Evolutionary conservation across 92 coral and sea anemone genomes (phyloP), one percentile per base, ranked within the genome.

Genomic region (Phenganax subtilis): DNA sequence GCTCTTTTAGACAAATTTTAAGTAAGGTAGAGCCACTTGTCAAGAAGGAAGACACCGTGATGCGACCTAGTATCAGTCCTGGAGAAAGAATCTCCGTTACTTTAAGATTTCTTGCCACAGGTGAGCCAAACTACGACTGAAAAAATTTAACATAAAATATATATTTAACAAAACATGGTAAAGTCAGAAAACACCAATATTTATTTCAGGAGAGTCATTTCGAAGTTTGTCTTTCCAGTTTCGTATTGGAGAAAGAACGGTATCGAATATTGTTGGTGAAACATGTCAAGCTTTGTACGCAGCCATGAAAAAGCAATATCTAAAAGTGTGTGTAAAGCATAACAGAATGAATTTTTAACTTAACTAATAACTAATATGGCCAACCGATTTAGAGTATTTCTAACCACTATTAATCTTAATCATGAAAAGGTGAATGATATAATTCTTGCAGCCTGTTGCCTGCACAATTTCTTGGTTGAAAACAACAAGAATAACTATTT

Each of bases 11-110:
- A 59, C 71, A 57, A 58, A 57, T 82, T 54, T 67, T 86, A 71
- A 57, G 31, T 25, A 82, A 54, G 66, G 73, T 86, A 27, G 58
- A 54, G 14, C 86, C 86, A 37, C 9, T 0, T 53, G 75, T 82
- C 60, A 29, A 75, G 69, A 82, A 77, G 80, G 8, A 86, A 68
- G 56, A 75, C 74, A 86, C 86, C 54, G 55, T 75, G 12, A 86
- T 86, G 89, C 70, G 86, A 75, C 76, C 68, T 52, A 75, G 86
- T 63, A 82, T 86, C 67, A 74, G 83, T 66, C 89, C 84, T 12
- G 80, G 89, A 82, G 89, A 82, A 57, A 86, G 89, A 54, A 77
- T 86, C 56, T 75, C 86, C 28, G 86, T 68, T 54, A 86, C 89
- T 54, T 75, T 86, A 51, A 80, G 79, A 63, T 86, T 86, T 60